These are phyloP conservation scores for Cyrtodaria siliqua DNA, from an alignment of 2,888 invertebrate species.

Conservation along the genomic window DNA sequence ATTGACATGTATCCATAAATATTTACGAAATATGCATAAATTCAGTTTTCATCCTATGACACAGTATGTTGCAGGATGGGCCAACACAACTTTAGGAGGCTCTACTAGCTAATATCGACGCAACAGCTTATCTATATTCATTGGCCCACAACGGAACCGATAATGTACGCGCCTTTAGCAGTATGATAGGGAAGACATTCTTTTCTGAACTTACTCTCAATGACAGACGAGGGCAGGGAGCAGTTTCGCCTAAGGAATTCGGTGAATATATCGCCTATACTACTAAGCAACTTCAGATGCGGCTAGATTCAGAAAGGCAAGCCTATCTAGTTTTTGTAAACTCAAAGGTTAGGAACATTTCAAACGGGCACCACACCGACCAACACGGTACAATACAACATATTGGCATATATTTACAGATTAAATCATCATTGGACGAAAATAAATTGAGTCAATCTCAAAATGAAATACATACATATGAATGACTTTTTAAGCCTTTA, in stretches of 20 bases:
- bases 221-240: slow-evolving; percentile 49
- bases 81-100: slow-evolving; percentile 38
- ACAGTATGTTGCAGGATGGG: slow-evolving; percentile 26
- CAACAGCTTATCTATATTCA: slow-evolving; percentile 13
- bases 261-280: slow-evolving; percentile 27
- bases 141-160: slow-evolving; percentile 8
- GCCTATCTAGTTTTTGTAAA: too few species aligned
- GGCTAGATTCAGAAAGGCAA: slow-evolving; percentile 48
- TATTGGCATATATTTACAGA: too few species aligned
- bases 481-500: too few species aligned
- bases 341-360: too few species aligned
- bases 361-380: too few species aligned
- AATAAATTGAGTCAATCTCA: too few species aligned
- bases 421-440: too few species aligned
- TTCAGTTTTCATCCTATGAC: slow-evolving; percentile 14
- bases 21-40: slow-evolving; percentile 4
- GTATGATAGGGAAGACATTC: slow-evolving; percentile 38
- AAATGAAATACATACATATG: too few species aligned
- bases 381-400: too few species aligned
- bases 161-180: slow-evolving; percentile 39
- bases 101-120: slow-evolving; percentile 29
- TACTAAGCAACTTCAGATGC: slow-evolving; percentile 44
- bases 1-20: too few species aligned
- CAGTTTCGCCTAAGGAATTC: slow-evolving; percentile 45
- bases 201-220: slow-evolving; percentile 49